Conservation (phyloP, 2,888 invertebrate genomes). For the Unio pictorum region DNA sequence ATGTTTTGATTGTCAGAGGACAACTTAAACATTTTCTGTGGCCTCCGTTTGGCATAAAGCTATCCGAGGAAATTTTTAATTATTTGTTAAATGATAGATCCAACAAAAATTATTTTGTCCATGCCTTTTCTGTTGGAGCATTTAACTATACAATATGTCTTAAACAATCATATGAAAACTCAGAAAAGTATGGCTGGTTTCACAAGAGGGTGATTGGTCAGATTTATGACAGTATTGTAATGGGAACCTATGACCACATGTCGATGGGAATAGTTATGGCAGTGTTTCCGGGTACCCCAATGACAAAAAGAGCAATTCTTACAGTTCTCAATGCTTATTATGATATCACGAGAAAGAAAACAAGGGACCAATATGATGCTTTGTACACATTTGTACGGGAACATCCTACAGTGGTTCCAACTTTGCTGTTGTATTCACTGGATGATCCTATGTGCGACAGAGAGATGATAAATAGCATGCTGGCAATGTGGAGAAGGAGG, state of each 20-base stretch:
- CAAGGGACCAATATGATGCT: conserved; percentile 36
- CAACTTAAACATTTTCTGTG: conserved; percentile 39
- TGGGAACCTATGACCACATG: conserved; percentile 48
- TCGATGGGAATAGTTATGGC: conserved; percentile 36
- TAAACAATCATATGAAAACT: conserved; percentile 10
- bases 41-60: conserved; percentile 30
- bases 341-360: conserved; percentile 29
- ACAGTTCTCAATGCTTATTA: conserved; percentile 30
- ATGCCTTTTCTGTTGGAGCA: conserved; percentile 51
- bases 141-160: conserved; percentile 40
- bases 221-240: conserved; percentile 50
- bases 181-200: conserved; percentile 23
- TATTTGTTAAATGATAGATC: conserved; percentile 17
- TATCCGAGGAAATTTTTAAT: conserved; percentile 29
- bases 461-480: conserved; percentile 25
- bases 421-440: conserved; percentile 32
- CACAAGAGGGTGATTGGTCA: conserved; percentile 35
- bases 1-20: conserved; percentile 41
- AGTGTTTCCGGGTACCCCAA: conserved; percentile 13
- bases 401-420: conserved; percentile 31
- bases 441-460: conserved; percentile 48
- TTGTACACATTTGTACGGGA: conserved; percentile 33
- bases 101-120: conserved; percentile 26
- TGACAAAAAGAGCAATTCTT: conserved; percentile 16
- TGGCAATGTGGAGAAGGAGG: conserved; percentile 24